These are phyloP conservation scores for Ahaetulla prasina DNA, from an alignment of 2,113 vertebrate species.

Conservation along the genomic window DNA sequence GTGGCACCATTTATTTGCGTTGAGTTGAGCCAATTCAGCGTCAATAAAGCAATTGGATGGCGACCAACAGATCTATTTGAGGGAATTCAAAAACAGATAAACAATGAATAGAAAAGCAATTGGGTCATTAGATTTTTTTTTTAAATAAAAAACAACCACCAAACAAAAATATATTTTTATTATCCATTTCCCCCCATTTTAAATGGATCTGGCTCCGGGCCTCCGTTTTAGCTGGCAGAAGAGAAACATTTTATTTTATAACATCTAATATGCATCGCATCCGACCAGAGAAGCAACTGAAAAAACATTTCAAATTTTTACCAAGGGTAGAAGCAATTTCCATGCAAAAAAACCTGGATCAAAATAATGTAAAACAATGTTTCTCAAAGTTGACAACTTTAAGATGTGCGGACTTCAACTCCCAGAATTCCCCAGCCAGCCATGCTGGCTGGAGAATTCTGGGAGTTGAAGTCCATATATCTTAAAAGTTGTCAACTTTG, in stretches of 20 bases:
- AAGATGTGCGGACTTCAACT: background rate
- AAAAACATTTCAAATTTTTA: conserved; percentile 67
- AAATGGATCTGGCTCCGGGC: conserved; percentile 49
- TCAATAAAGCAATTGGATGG: conserved; percentile 75
- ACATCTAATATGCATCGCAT: conserved; percentile 63
- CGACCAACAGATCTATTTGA: conserved; percentile 71
- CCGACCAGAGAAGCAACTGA: conserved; percentile 64
- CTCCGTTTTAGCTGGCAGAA: conserved; percentile 72
- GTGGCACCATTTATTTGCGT: conserved; percentile 72
- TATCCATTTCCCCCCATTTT: conserved; percentile 71
- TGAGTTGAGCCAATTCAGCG: conserved; percentile 69
- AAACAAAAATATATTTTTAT: conserved; percentile 64
- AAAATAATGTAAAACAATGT: conserved; percentile 40
- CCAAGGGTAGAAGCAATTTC: conserved; percentile 68
- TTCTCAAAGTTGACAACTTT: background rate
- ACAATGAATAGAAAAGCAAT: conserved; percentile 74
- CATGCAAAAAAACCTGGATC: conserved; percentile 48
- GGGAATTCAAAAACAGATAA: conserved; percentile 75
- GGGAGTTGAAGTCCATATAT: background rate
- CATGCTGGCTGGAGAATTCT: background rate
- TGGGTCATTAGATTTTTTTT: conserved; percentile 71
- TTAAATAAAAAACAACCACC: conserved; percentile 51
- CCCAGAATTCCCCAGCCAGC: background rate
- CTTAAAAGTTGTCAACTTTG: background rate
- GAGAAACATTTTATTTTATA: conserved; percentile 64